These are phyloP conservation scores for Argya squamiceps DNA, from an alignment of 2,797 vertebrate genomes.

Conservation along the genomic window DNA sequence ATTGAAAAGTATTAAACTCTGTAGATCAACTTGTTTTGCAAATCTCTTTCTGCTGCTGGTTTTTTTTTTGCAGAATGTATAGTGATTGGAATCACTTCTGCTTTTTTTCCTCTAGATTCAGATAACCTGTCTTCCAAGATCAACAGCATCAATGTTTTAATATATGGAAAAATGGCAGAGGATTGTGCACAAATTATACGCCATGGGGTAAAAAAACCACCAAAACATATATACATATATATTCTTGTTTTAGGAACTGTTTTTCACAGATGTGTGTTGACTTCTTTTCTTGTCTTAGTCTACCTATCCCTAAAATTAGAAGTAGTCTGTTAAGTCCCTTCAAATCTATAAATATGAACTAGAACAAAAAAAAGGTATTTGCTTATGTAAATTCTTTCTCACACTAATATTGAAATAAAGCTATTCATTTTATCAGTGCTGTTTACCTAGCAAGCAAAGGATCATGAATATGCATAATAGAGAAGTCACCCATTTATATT, in stretches of 20 bases:
- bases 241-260: background rate
- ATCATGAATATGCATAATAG: background rate
- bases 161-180: conserved; percentile 74
- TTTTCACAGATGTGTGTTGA: background rate
- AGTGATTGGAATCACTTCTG: background rate
- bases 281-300: background rate
- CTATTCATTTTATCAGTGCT: background rate
- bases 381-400: background rate
- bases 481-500: background rate
- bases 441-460: background rate
- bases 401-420: background rate
- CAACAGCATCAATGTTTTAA: conserved; percentile 58
- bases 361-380: background rate
- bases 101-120: conserved; percentile 38
- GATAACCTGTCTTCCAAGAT: background rate
- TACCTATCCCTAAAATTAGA: background rate
- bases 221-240: background rate
- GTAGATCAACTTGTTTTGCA: background rate
- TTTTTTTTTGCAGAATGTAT: background rate
- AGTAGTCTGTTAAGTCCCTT: background rate
- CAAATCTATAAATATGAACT: background rate
- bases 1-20: background rate
- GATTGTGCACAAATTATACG: conserved; percentile 59
- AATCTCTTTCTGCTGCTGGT: background rate
- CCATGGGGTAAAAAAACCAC: conserved; percentile 55